Conservation (phyloP, 2,888 invertebrate genomes). For the Orthonychiurus folsomi region DNA sequence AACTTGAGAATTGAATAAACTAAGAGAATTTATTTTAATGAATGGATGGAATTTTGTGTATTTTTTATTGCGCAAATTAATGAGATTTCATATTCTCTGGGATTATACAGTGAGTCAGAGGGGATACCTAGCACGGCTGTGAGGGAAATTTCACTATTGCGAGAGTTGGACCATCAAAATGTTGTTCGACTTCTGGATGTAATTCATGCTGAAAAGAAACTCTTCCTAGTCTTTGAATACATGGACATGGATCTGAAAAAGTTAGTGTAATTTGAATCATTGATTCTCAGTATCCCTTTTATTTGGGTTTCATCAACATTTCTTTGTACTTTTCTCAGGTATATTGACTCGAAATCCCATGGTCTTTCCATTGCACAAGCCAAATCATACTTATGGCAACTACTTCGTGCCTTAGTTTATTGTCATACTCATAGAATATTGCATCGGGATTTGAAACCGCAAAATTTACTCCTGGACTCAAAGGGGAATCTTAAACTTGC, state of each 20-base stretch:
- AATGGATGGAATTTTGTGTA: too few species aligned
- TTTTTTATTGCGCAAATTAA: neutral
- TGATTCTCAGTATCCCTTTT: neutral
- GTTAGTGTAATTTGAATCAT: constrained; percentile 41
- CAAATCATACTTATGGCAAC: constrained; percentile 58
- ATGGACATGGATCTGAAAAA: constrained; percentile 87
- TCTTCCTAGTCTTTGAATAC: constrained; percentile 91
- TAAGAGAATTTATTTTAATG: too few species aligned
- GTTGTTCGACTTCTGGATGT: constrained; percentile 86
- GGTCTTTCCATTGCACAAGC: constrained; percentile 36
- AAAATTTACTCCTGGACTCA: constrained; percentile 82
- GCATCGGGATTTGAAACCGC: constrained; percentile 90
- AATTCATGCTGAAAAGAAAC: constrained; percentile 69
- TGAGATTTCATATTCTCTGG: neutral
- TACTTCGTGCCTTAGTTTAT: constrained; percentile 76
- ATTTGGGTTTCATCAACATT: neutral
- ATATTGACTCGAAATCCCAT: constrained; percentile 37
- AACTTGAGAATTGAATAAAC: too few species aligned
- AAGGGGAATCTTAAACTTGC: constrained; percentile 85
- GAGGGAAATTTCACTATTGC: constrained; percentile 86
- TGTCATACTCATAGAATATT: constrained; percentile 82
- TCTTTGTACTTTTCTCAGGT: constrained; percentile 27
- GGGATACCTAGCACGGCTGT: constrained; percentile 97
- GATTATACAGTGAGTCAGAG: constrained; percentile 68
- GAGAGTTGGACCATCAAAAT: constrained; percentile 78